phyloP scores from a whole-genome alignment of 2,888 invertebrate genomes.

The Myopa tessellatipennis region DNA sequence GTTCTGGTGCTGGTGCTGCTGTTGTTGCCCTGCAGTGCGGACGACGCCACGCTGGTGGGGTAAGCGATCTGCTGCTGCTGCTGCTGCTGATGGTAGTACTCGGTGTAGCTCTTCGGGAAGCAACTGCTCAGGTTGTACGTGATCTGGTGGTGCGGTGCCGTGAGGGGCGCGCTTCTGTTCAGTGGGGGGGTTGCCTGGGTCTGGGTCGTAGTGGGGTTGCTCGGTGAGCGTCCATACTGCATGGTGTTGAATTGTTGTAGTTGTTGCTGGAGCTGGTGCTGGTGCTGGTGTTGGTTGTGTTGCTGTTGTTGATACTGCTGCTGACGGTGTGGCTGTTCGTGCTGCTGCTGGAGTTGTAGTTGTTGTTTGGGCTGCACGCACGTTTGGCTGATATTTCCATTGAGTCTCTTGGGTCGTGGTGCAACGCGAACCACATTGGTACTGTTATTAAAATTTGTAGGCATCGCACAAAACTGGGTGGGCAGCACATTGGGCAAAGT shows the following conservation, averaged over 20 bases:
- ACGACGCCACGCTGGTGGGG: conserved; percentile 52
- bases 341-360: conserved; percentile 62
- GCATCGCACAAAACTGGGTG: conserved; percentile 66
- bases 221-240: conserved; percentile 55
- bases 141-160: conserved; percentile 54
- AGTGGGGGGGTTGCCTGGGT: conserved; percentile 38
- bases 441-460: conserved; percentile 74
- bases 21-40: neutral
- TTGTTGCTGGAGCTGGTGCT: conserved; percentile 65
- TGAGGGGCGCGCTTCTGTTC: conserved; percentile 30
- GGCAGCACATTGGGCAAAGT: conserved; percentile 8
- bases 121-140: conserved; percentile 65
- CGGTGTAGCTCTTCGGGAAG: conserved; percentile 66
- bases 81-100: conserved; percentile 62
- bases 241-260: conserved; percentile 68
- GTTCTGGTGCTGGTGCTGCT: conserved; percentile 35
- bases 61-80: conserved; percentile 59
- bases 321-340: conserved; percentile 61
- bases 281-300: conserved; percentile 43
- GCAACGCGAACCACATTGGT: conserved; percentile 70
- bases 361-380: conserved; percentile 66
- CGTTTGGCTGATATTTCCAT: conserved; percentile 63
- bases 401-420: conserved; percentile 67
- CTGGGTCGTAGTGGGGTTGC: conserved; percentile 32
- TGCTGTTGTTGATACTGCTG: conserved; percentile 57